These are phyloP conservation scores for Oscheius sp. DNA, from an alignment of 1,140 invertebrate genomes.

Conservation along the genomic window DNA sequence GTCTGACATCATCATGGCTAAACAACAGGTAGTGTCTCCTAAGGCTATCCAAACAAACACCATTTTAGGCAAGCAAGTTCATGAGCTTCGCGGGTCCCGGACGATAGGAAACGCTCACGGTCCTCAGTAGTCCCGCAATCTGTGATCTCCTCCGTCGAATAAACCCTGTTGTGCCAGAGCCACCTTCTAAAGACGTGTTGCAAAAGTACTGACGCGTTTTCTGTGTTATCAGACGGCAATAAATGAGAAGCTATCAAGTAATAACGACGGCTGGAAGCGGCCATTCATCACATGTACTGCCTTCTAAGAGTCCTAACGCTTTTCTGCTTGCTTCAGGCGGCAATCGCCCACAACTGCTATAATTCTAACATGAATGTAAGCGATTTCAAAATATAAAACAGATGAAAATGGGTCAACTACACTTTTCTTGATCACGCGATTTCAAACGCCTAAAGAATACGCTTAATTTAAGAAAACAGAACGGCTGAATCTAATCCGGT, in stretches of 20 bases:
- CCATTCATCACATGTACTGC: background rate
- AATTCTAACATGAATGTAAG: constrained; percentile 18
- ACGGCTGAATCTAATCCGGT: no score
- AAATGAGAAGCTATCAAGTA: background rate
- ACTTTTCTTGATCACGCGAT: no score
- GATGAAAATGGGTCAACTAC: no score
- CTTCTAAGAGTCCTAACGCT: background rate
- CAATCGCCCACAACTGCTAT: background rate
- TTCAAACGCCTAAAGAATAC: no score
- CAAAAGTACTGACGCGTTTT: background rate
- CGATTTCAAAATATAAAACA: no score
- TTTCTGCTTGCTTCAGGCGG: background rate
- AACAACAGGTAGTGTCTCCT: constrained; percentile 18
- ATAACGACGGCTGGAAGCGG: background rate
- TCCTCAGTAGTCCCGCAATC: no score
- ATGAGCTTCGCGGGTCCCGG: constrained; percentile 37
- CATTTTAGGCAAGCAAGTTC: constrained; percentile 35
- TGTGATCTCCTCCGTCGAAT: no score
- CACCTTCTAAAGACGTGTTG: constrained; percentile 12
- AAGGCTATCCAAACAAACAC: background rate
- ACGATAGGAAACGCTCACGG: background rate
- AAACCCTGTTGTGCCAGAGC: constrained; percentile 1
- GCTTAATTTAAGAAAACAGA: no score
- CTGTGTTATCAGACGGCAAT: background rate
- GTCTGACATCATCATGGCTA: constrained; percentile 35